Base-by-base conservation (phyloP, 1,140 invertebrate genomes). In the Drepana arcuata region DNA sequence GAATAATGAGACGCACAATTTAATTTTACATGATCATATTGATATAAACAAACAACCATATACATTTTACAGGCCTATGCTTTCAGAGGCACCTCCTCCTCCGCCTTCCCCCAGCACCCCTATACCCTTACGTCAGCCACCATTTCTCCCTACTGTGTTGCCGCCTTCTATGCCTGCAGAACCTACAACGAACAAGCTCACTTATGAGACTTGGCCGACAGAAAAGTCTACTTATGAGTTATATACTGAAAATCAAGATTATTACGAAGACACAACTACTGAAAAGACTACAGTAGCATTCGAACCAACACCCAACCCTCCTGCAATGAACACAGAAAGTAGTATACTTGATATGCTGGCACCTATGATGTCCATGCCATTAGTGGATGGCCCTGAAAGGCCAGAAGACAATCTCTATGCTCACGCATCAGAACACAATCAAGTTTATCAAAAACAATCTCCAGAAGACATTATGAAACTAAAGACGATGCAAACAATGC, bases 401-500 rank as follows among this genome's bases (percentile, higher is more conserved):
- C 65, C 54, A 7, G 75, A 72, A 56, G 78, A 82, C 47, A 68
- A 70, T 38, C 61, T 80, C 13, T 78, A 80, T 33, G 78, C 75
- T 16, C 70, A 80, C 33, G 75, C 78, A 13, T 74, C 78, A 39
- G 68, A 80, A 36, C 68, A 63, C 41, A 53, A 72, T 24, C 67
- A 80, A 21, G 47, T 80, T 14, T 80, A 54, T 41, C 70, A 74
- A 28, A 58, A 69, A 24, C 56, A 61, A 5, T 30, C 40, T 10
- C 37, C 48, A 1, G 53, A 69, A 34, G 60, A 71, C 16, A 31
- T 23, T 25, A 23, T 40, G 1, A 49, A 69, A 38, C 45, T 83
- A 47, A 69, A 80, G 58, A 63, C 69, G 9, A 82, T 84, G 77
- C 79, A 85, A 64, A 84, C 75, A 12, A 82, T 84, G 77, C 79